Conservation (phyloP, 2,888 invertebrate genomes). For the Cyclophora albipunctata region DNA sequence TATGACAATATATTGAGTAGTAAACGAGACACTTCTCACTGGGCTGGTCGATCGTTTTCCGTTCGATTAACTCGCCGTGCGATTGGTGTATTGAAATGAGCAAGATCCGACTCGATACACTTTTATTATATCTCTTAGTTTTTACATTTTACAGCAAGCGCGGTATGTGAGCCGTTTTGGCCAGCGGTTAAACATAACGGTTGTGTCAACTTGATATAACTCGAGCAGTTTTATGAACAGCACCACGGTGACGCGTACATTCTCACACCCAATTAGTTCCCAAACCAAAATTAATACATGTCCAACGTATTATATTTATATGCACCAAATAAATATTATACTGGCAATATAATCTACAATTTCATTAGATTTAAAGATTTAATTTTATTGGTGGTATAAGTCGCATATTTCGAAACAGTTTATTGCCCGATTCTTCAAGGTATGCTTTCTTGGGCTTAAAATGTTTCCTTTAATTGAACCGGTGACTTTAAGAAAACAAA, state of each 20-base stretch:
- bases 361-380: no score
- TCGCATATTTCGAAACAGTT: no score
- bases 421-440: no score
- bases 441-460: no score
- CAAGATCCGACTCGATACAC: conserved; percentile 31
- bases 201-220: conserved; percentile 29
- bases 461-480: no score
- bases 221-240: conserved; percentile 25
- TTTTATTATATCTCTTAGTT: conserved; percentile 36
- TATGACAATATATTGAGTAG: conserved; percentile 48
- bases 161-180: conserved; percentile 22
- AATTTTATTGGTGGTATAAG: no score
- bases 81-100: conserved; percentile 48
- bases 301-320: no score
- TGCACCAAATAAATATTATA: no score
- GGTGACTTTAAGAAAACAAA: no score
- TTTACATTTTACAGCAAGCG: conserved; percentile 29
- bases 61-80: conserved; percentile 46
- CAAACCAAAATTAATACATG: background rate
- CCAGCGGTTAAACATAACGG: conserved; percentile 35
- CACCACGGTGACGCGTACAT: conserved; percentile 18
- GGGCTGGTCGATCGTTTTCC: conserved; percentile 38
- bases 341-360: no score
- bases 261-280: conserved; percentile 17
- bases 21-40: conserved; percentile 52